These are phyloP conservation scores for Atlantisia rogersi DNA, from an alignment of 2,113 vertebrate species.

Conservation along the genomic window DNA sequence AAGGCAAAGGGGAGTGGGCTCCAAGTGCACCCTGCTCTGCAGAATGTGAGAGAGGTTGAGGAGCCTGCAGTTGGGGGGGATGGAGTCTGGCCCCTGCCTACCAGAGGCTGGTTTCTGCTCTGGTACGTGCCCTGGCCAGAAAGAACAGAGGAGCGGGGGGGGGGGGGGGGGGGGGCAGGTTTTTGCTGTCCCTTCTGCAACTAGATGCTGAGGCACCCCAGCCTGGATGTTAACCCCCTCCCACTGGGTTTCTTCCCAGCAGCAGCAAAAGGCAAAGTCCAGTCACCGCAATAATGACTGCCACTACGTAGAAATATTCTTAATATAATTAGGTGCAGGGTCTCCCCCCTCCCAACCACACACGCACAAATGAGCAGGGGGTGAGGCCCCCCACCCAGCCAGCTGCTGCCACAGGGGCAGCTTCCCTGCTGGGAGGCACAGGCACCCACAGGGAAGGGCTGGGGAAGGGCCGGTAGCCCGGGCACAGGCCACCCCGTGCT, in stretches of 20 bases:
- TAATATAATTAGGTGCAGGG: constrained; percentile 74
- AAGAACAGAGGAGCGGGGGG: not conserved
- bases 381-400: not conserved
- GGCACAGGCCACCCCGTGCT: not conserved
- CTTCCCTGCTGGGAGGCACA: rapidly evolving
- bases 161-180: not conserved
- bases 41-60: no score
- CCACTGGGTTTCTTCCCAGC: rapidly evolving
- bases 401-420: constrained; percentile 9
- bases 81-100: not conserved
- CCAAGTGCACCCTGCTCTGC: not conserved
- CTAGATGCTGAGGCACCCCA: not conserved
- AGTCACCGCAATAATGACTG: not conserved
- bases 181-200: not conserved
- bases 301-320: constrained; percentile 68
- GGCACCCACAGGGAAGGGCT: not conserved
- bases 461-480: not conserved
- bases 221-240: not conserved
- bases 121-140: not conserved
- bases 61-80: no score
- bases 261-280: not conserved
- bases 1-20: not conserved
- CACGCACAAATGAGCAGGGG: constrained; percentile 29
- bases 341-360: constrained; percentile 59
- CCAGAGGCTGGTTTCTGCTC: not conserved